Conservation (phyloP, 2,113 vertebrate species). For the Onychostoma macrolepis region DNA sequence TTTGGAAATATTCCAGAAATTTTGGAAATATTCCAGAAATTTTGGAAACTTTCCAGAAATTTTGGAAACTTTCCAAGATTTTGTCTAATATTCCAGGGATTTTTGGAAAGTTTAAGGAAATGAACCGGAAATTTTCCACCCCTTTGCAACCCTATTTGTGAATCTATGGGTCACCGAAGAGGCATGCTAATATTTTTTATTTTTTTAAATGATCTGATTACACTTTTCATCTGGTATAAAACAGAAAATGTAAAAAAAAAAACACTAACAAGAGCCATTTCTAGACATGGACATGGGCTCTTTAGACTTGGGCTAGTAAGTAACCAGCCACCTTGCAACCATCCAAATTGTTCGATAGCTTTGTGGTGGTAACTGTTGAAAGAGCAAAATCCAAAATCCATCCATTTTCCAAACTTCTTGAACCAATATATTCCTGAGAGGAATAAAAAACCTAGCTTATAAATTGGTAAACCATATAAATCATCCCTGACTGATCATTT, state of each 20-base stretch:
- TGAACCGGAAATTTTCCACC: too few relatives aligned
- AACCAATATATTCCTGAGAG: neutral
- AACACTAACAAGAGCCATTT: neutral
- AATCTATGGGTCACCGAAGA: neutral
- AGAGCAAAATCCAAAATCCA: neutral
- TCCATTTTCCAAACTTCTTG: neutral
- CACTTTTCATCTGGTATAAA: neutral
- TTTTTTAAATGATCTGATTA: neutral
- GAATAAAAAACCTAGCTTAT: neutral
- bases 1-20: too few relatives aligned
- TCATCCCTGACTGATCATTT: slow-evolving; percentile 22
- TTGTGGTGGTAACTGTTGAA: neutral
- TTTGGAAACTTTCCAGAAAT: too few relatives aligned
- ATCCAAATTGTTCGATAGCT: neutral
- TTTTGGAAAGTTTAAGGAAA: too few relatives aligned
- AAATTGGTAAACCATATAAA: neutral
- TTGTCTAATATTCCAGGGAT: too few relatives aligned
- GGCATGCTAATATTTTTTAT: neutral
- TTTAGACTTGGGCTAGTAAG: neutral
- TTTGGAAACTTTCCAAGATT: too few relatives aligned
- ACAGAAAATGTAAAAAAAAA: neutral
- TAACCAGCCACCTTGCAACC: neutral
- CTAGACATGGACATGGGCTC: neutral
- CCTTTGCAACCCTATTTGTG: too few relatives aligned
- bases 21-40: too few relatives aligned